These are phyloP conservation scores for Ostrea edulis DNA, from an alignment of 1,140 invertebrate genomes.

Conservation along the genomic window DNA sequence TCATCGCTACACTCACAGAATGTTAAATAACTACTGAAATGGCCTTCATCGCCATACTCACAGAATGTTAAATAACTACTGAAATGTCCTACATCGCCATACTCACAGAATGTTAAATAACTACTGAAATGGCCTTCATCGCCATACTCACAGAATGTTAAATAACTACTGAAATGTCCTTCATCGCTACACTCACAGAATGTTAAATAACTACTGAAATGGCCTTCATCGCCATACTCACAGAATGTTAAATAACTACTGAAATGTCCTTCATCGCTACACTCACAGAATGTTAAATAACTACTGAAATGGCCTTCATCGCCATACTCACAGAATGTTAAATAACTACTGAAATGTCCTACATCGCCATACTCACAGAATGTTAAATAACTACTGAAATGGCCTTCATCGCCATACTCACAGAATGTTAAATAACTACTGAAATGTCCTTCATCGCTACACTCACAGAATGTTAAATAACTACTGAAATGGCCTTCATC, in stretches of 20 bases:
- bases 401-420: slow-evolving; percentile 54
- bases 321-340: slow-evolving; percentile 81
- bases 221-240: slow-evolving; percentile 54
- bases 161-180: slow-evolving; percentile 81
- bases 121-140: slow-evolving; percentile 76
- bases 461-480: slow-evolving; percentile 83
- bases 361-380: slow-evolving; percentile 78
- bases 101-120: slow-evolving; percentile 83
- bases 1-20: slow-evolving; percentile 78
- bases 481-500: slow-evolving; percentile 76
- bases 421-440: slow-evolving; percentile 84
- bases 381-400: slow-evolving; percentile 83
- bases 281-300: slow-evolving; percentile 83
- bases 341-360: slow-evolving; percentile 81
- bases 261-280: slow-evolving; percentile 45
- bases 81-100: slow-evolving; percentile 44
- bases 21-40: slow-evolving; percentile 83
- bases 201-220: slow-evolving; percentile 83
- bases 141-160: slow-evolving; percentile 81
- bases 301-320: slow-evolving; percentile 76
- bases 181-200: slow-evolving; percentile 78
- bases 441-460: slow-evolving; percentile 45
- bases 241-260: slow-evolving; percentile 84
- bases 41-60: slow-evolving; percentile 54
- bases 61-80: slow-evolving; percentile 84